Evolutionary conservation across 1,140 invertebrate species (phyloP).

Genomic region (Drosophila grimshawi): DNA sequence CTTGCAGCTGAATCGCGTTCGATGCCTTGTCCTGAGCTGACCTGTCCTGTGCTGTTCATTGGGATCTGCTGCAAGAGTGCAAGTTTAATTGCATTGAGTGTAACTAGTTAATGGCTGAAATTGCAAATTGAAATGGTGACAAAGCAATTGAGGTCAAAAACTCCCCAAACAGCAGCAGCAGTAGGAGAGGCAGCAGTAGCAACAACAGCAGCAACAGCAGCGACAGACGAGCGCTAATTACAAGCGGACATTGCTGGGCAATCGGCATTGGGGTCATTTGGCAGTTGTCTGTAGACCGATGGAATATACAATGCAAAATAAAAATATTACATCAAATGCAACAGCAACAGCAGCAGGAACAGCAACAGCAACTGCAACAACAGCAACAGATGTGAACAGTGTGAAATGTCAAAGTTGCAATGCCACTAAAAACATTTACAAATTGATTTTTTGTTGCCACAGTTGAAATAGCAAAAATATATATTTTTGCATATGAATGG

Average conservation of each 20-base stretch:
- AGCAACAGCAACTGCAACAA: not conserved
- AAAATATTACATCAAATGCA: conserved; percentile 16
- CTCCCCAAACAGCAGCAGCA: conserved; percentile 56
- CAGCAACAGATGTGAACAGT: conserved; percentile 51
- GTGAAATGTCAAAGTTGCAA: conserved; percentile 71
- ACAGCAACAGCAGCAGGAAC: conserved; percentile 44
- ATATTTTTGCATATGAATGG: conserved; percentile 58
- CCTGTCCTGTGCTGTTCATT: conserved; percentile 6
- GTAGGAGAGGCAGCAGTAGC: conserved; percentile 24
- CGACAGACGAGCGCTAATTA: conserved; percentile 67
- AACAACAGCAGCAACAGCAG: conserved; percentile 16
- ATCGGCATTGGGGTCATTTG: conserved; percentile 70
- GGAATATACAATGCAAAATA: conserved; percentile 47
- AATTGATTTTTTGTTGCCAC: conserved; percentile 74
- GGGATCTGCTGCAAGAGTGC: conserved; percentile 61
- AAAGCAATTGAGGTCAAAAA: conserved; percentile 81
- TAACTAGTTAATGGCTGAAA: conserved; percentile 82
- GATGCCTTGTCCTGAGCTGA: conserved; percentile 28
- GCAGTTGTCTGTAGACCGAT: conserved; percentile 38
- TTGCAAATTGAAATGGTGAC: conserved; percentile 83
- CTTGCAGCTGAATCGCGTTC: conserved; percentile 39
- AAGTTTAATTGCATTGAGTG: conserved; percentile 82
- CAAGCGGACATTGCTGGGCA: conserved; percentile 66
- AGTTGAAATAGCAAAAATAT: conserved; percentile 26
- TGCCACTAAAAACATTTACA: conserved; percentile 76